phyloP scores from a whole-genome alignment of 2,797 vertebrate genomes.

The Lepus oiostolus region DNA sequence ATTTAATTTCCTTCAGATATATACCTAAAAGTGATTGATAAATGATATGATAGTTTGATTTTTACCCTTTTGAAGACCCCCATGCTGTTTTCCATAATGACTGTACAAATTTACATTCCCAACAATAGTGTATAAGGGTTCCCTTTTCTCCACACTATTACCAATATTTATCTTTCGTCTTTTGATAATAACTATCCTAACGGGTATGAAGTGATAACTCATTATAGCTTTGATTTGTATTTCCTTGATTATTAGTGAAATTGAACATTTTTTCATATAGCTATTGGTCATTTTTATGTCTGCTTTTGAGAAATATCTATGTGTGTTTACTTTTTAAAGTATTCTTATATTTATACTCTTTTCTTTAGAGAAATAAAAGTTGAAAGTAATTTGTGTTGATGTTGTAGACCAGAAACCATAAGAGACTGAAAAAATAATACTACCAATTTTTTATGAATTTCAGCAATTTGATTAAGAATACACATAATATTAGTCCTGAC shows the following conservation, averaged over 20 bases:
- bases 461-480: conserved; percentile 41
- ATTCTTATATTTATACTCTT: conserved; percentile 33
- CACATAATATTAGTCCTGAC: conserved; percentile 16
- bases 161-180: not conserved
- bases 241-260: not conserved
- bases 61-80: not conserved
- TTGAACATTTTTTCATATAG: not conserved
- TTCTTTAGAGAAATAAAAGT: not conserved
- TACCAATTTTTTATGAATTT: conserved; percentile 21
- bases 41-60: not conserved
- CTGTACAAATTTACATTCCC: not conserved
- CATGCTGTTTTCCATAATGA: not conserved
- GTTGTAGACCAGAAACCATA: not conserved
- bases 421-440: conserved; percentile 9
- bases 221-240: conserved; percentile 24
- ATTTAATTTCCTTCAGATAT: conserved; percentile 16
- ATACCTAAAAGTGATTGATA: not conserved
- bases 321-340: not conserved
- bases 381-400: not conserved
- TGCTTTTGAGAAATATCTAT: not conserved
- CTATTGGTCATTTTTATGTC: not conserved
- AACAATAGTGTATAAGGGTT: not conserved
- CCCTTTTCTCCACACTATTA: not conserved
- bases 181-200: not conserved
- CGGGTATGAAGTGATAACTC: not conserved